Base-by-base conservation (phyloP, 2,888 invertebrate genomes). In the Celastrina argiolus region DNA sequence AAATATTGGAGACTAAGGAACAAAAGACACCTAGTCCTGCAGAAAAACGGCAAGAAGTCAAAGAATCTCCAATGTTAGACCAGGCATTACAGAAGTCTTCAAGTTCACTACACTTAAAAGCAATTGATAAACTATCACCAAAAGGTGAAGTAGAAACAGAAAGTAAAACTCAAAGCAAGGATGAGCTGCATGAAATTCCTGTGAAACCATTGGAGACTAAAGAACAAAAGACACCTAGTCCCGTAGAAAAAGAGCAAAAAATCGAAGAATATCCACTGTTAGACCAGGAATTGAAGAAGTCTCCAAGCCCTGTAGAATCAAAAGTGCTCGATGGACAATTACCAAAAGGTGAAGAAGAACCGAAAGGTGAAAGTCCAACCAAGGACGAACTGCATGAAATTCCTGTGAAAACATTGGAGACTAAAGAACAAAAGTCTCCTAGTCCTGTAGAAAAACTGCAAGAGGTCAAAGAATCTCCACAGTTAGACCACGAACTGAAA, bases 171-270 rank as follows among this genome's bases (percentile, higher is more conserved):
- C 8, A 5, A 8, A n/a, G 31, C 12, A 36, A 8, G 10, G 36
- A 12, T 36, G 10, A 36, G 36, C 36, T 36, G 12, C 10, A 36
- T 36, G 36, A n/a, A n/a, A 4, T 68, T 67, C 8, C 36, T 12
- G 36, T 36, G 12, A 36, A 36, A 1, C 1, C 36, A 10, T 1
- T 36, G 12, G 36, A 36, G 2, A 2, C 12, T 8, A 42, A 16
- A 16, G 26, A 39, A 6, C 70, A 73, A 0, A 74, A 74, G 31
- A 59, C 26, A 4, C 59, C 65, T 0, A 34, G 18, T 18, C 34
- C 36, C 2, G 36, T 12, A 16, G 36, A 61, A 7, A 2, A 51
- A 16, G 1, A 10, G 22, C 8, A 16, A 22, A 2, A 51, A 5
- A 8, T 1, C 16, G 18, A 10, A 16, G 45, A 66, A 16, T 1